Evolutionary conservation across 2,888 invertebrate genomes (phyloP).

Genomic region (Calliphora vomitoria): DNA sequence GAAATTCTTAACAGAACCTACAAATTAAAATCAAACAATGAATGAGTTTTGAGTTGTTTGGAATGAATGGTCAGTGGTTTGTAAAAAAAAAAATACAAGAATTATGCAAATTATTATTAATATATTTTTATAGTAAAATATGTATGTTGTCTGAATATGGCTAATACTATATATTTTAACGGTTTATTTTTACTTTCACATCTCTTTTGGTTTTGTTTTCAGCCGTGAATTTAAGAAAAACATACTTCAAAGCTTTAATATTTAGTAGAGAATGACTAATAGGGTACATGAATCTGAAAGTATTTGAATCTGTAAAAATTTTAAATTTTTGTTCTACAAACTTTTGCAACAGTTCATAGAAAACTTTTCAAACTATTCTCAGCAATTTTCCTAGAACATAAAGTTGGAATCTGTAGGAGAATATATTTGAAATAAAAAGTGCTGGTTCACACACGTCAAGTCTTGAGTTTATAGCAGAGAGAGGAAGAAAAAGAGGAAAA

Average conservation of each 20-base stretch:
- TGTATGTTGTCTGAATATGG: not conserved
- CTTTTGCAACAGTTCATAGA: too few species aligned
- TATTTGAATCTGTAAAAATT: not conserved
- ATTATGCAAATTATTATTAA: slow-evolving; percentile 34
- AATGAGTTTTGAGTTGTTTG: slow-evolving; percentile 39
- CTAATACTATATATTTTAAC: slow-evolving; percentile 37
- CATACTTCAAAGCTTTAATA: not conserved
- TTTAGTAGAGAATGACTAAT: too few species aligned
- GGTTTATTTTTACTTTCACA: slow-evolving; percentile 50
- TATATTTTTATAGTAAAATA: not conserved
- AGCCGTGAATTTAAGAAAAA: not conserved
- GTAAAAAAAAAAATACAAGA: not conserved
- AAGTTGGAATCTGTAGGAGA: too few species aligned
- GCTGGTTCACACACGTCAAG: too few species aligned
- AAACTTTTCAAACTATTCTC: too few species aligned
- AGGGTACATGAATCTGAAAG: too few species aligned
- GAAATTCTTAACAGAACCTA: not conserved
- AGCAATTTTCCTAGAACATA: too few species aligned
- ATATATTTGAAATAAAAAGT: too few species aligned
- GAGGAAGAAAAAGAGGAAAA: too few species aligned
- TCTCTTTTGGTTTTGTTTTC: not conserved
- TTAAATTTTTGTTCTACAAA: too few species aligned
- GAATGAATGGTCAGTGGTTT: slow-evolving; percentile 8
- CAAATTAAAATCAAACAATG: slow-evolving; percentile 55
- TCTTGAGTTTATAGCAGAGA: too few species aligned